Evolutionary conservation across 2,113 vertebrate genomes (phyloP).

Genomic region (Butorides virescens): DNA sequence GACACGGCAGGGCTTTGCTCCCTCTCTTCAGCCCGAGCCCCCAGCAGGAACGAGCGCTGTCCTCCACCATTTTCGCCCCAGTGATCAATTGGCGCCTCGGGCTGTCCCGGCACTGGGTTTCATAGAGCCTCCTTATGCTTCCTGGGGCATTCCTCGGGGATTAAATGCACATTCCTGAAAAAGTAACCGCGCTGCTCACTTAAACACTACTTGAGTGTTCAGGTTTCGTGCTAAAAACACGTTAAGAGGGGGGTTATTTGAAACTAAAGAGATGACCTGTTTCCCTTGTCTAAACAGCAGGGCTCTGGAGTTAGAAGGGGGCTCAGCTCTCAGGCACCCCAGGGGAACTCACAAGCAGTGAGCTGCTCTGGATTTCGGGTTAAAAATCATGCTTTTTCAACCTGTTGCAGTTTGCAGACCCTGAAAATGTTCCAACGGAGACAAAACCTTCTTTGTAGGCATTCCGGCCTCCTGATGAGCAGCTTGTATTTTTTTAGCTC

Average conservation of each 20-base stretch:
- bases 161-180: constrained; percentile 58
- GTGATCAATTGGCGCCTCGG: rapidly evolving
- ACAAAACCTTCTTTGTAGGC: constrained; percentile 23
- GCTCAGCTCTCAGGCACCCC: not conserved
- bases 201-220: constrained; percentile 44
- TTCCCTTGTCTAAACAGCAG: not conserved
- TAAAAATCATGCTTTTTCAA: not conserved
- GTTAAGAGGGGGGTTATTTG: not conserved
- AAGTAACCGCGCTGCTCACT: not conserved
- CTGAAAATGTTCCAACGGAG: not conserved
- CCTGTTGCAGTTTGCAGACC: not conserved
- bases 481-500: not conserved
- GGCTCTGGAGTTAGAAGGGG: not conserved
- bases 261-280: not conserved
- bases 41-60: rapidly evolving
- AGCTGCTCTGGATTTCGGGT: not conserved
- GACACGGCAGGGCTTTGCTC: not conserved
- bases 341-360: not conserved
- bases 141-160: not conserved
- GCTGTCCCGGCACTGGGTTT: rapidly evolving
- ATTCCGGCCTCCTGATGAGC: not conserved
- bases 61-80: not conserved
- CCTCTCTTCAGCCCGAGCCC: not conserved
- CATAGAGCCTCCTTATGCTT: not conserved
- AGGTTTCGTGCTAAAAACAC: not conserved